Base-by-base conservation (phyloP, 2,113 vertebrate species). In the Ictidomys tridecemlineatus region DNA sequence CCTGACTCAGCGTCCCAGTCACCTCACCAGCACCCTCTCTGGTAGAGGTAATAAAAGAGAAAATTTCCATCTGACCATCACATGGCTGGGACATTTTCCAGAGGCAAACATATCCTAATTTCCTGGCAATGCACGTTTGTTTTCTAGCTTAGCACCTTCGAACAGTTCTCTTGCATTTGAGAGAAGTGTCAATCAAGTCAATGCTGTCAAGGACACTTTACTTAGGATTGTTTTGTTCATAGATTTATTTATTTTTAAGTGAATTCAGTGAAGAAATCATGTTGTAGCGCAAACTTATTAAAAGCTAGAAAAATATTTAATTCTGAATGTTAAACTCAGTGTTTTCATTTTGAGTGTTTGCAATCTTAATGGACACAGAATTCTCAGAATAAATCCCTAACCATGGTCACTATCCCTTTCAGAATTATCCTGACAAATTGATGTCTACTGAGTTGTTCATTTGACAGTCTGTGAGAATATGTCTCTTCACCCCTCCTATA, bases 301-400 rank as follows among this genome's bases (percentile, higher is more conserved):
- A 88, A 84, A 39, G 20, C 37, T n/a, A 80, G 26, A 45, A 78
- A 78, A 14, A 6, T 61, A 67, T n/a, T 87, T 53, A 80, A 91
- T 34, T 86, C 82, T 78, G 32, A 80, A 90, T 87, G 5, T 91
- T 93, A 53, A 91, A 56, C 51, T 85, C 14, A 3, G 91, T 45
- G 30, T 91, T 83, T 85, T 73, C 20, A 42, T 80, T 89, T 96
- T 87, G 91, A 45, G 42, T 90, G 70, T 92, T 94, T 96, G 28
- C 28, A 76, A 17, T 76, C 48, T 79, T 95, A 72, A 92, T 85
- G 61, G 53, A 28, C 16, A 51, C 67, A 17, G 20, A 45, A 85
- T 28, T 91, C 42, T 93, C 42, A 65, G 61, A 83, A 58, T 39
- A 94, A 77, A 76, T 91, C 26, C n/a, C 48, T 85, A 16, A n/a